Percentiles rank a stretch among this genome's conserved stretches.
These are phyloP conservation scores for Sinocyclocheilus rhinocerous DNA, from an alignment of 2,113 vertebrate genomes.

Conservation along the genomic window DNA sequence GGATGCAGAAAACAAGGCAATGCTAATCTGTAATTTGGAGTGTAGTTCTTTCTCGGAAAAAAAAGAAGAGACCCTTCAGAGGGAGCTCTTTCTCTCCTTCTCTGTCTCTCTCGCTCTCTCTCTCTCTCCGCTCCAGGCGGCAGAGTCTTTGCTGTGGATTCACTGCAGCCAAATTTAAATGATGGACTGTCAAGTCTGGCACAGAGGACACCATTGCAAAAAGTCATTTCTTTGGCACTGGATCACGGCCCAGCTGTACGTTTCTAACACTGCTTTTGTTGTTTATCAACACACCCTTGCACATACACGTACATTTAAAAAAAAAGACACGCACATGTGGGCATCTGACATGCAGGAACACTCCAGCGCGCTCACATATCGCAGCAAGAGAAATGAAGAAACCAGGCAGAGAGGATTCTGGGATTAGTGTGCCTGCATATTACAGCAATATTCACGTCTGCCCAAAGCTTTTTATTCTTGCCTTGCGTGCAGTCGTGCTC, in stretches of 20 bases:
- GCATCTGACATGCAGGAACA: slow-evolving; percentile 35
- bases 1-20: slow-evolving; percentile 61
- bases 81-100: slow-evolving; percentile 51
- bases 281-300: slow-evolving; percentile 68
- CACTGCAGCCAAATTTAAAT: slow-evolving; percentile 78
- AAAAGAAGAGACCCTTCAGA: slow-evolving; percentile 69
- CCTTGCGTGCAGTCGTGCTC: slow-evolving; percentile 5
- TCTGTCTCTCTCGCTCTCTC: slow-evolving; percentile 5
- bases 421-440: slow-evolving; percentile 41
- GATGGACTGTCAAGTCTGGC: slow-evolving; percentile 80
- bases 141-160: slow-evolving; percentile 76
- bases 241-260: slow-evolving; percentile 74
- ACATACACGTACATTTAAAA: not conserved
- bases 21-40: slow-evolving; percentile 71
- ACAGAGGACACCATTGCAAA: slow-evolving; percentile 75
- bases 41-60: slow-evolving; percentile 63
- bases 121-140: slow-evolving; percentile 67
- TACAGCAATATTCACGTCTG: slow-evolving; percentile 19
- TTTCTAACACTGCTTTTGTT: slow-evolving; percentile 71
- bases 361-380: not conserved
- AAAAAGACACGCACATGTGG: slow-evolving; percentile 53
- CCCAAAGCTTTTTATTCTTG: slow-evolving; percentile 36
- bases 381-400: slow-evolving; percentile 31
- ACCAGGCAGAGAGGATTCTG: slow-evolving; percentile 34
- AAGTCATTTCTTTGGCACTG: slow-evolving; percentile 80